phyloP scores from a whole-genome alignment of 2,888 invertebrate genomes.

The Hirtodrosophila confusa region DNA sequence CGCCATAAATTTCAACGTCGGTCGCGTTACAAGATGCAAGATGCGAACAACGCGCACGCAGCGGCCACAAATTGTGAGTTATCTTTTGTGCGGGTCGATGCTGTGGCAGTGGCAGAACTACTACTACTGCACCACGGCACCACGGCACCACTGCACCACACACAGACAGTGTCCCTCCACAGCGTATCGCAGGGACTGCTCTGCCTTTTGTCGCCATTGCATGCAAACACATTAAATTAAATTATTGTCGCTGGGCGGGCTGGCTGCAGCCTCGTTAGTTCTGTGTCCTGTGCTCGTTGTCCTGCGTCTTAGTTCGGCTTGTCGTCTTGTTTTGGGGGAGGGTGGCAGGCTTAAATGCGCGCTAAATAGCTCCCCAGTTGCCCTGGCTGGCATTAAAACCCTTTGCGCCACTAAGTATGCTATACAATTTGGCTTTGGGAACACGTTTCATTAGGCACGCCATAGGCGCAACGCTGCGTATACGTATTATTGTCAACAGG shows the following conservation, averaged over 20 bases:
- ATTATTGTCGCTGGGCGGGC: slow-evolving; percentile 70
- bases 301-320: slow-evolving; percentile 61
- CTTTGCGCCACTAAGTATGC: slow-evolving; percentile 52
- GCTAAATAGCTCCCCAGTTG: slow-evolving; percentile 62
- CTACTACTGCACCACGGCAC: background rate
- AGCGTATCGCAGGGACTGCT: slow-evolving; percentile 21
- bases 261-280: slow-evolving; percentile 25
- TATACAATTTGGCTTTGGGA: slow-evolving; percentile 49
- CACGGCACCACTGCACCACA: background rate
- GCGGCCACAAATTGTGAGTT: slow-evolving; percentile 76
- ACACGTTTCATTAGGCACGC: slow-evolving; percentile 74
- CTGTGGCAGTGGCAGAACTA: background rate
- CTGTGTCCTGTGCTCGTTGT: slow-evolving; percentile 20
- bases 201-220: slow-evolving; percentile 57
- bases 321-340: slow-evolving; percentile 19
- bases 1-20: slow-evolving; percentile 66
- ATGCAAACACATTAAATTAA: slow-evolving; percentile 80
- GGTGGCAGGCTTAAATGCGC: slow-evolving; percentile 39
- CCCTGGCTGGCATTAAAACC: slow-evolving; percentile 32
- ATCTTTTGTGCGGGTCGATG: slow-evolving; percentile 60
- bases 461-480: slow-evolving; percentile 37
- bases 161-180: background rate
- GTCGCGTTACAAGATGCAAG: slow-evolving; percentile 49
- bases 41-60: slow-evolving; percentile 52
- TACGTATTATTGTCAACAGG: slow-evolving; percentile 32